Conservation (phyloP, 2,797 vertebrate species). For the Pangasius djambal region DNA sequence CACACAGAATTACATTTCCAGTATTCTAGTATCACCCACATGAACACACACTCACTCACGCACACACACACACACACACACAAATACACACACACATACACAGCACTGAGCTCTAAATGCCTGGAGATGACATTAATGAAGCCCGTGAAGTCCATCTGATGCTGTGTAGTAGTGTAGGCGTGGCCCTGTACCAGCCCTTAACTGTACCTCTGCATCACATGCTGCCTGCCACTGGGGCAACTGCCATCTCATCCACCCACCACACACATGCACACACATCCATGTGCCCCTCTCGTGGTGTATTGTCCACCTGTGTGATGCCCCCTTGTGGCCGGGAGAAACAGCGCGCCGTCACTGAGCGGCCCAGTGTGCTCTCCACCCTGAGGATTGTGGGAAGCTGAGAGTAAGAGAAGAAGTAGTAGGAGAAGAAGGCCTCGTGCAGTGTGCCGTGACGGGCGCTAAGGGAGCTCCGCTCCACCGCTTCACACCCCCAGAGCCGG, state of each 20-base stretch:
- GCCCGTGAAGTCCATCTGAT: constrained; percentile 56
- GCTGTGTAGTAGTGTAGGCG: constrained; percentile 55
- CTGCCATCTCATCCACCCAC: constrained; percentile 74
- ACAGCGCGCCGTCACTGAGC: constrained; percentile 79
- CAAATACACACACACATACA: constrained; percentile 53
- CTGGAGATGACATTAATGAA: too few species aligned
- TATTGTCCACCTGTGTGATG: constrained; percentile 17
- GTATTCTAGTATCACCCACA: constrained; percentile 75
- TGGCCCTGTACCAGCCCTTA: constrained; percentile 72
- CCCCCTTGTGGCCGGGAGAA: constrained; percentile 81
- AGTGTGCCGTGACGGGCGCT: constrained; percentile 73
- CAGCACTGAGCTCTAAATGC: too few species aligned
- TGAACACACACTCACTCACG: constrained; percentile 60
- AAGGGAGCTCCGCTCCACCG: constrained; percentile 78
- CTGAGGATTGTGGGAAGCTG: constrained; percentile 95
- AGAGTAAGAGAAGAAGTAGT: constrained; percentile 79
- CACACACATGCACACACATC: constrained; percentile 36
- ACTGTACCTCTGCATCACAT: constrained; percentile 62
- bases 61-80: constrained; percentile 57
- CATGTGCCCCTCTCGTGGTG: not conserved
- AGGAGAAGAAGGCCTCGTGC: constrained; percentile 85
- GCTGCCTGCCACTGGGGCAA: not conserved
- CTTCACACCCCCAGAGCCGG: constrained; percentile 74
- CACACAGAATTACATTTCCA: constrained; percentile 74
- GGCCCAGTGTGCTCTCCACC: constrained; percentile 88